Evolutionary conservation across 2,797 vertebrate species (phyloP).

Genomic region (Manis javanica): DNA sequence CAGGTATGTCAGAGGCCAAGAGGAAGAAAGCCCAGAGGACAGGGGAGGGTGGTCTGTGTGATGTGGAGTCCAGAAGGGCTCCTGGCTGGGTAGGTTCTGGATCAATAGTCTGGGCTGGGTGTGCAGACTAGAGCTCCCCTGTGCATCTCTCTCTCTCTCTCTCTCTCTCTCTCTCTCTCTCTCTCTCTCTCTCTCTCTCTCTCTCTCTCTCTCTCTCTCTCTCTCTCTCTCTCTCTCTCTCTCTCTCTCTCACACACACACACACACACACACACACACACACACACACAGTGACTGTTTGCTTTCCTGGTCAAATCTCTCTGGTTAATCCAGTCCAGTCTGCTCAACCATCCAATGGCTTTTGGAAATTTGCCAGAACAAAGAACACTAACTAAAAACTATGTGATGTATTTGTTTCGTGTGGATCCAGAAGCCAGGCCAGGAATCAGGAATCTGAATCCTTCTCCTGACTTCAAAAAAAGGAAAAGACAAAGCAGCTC

Average conservation of each 20-base stretch:
- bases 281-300: not conserved
- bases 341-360: not conserved
- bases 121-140: not conserved
- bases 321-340: not conserved
- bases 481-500: slow-evolving; percentile 42
- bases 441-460: slow-evolving; percentile 50
- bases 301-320: not conserved
- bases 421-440: slow-evolving; percentile 22
- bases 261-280: not conserved
- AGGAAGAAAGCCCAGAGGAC: not conserved
- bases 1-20: not conserved
- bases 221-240: no score
- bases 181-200: not conserved
- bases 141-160: no score
- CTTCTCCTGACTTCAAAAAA: slow-evolving; percentile 28
- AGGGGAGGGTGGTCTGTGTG: no score
- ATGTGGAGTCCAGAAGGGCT: not conserved
- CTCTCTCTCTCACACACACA: not conserved
- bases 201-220: not conserved
- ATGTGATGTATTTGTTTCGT: not conserved
- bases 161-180: not conserved
- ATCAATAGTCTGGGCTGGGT: not conserved
- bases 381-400: slow-evolving; percentile 26
- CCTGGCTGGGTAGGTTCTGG: not conserved
- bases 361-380: slow-evolving; percentile 4